Evolutionary conservation across 2,888 invertebrate species (phyloP).

Genomic region (Chaitophorus viminalis): DNA sequence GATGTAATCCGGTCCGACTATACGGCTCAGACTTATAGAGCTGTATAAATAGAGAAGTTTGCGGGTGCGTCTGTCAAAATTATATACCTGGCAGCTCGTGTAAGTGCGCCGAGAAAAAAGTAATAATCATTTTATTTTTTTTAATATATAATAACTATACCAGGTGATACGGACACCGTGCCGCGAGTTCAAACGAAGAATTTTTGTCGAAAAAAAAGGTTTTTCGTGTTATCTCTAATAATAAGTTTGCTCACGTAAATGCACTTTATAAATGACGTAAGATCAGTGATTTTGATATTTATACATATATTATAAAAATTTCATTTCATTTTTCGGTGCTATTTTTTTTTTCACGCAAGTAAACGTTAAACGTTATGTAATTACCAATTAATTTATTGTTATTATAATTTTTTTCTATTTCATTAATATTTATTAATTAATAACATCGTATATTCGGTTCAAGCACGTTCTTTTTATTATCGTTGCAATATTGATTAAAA

Average conservation of each 20-base stretch:
- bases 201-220: background rate
- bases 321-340: background rate
- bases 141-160: background rate
- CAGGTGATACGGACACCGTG: background rate
- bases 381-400: too few relatives aligned
- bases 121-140: constrained; percentile 28
- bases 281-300: background rate
- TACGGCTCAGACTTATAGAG: background rate
- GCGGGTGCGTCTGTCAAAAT: constrained; percentile 20
- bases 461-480: background rate
- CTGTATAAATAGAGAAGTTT: background rate
- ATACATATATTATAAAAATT: background rate
- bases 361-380: background rate
- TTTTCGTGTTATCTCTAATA: background rate
- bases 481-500: background rate
- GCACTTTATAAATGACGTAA: background rate
- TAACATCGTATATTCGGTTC: background rate
- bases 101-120: background rate
- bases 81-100: constrained; percentile 23
- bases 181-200: background rate
- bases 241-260: background rate
- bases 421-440: constrained; percentile 7
- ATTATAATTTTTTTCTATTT: background rate
- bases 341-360: background rate
- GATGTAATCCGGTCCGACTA: constrained; percentile 1